phyloP scores from a whole-genome alignment of 92 coral and sea anemone species.

The Palythoa grandis region DNA sequence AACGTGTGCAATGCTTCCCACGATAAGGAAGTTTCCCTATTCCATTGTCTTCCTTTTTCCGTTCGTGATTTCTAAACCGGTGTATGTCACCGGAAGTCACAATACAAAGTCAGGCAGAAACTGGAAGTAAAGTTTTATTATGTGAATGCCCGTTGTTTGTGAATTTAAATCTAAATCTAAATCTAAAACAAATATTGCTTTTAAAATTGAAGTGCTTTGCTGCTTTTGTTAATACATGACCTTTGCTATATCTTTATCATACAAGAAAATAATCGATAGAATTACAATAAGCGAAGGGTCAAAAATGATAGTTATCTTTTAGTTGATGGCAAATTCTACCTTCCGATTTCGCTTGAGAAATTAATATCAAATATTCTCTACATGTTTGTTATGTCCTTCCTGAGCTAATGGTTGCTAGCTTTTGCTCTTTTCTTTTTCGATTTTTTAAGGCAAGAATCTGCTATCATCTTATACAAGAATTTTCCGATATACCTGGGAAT shows the following conservation, averaged over 20 bases:
- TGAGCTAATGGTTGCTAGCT: neutral
- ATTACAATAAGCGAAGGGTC: neutral
- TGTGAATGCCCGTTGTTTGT: neutral
- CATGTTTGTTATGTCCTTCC: constrained; percentile 5
- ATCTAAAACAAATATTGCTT: neutral
- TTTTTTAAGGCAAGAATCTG: neutral
- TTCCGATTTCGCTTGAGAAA: neutral
- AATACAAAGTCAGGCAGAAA: neutral
- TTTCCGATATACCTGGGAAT: neutral
- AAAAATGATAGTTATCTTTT: constrained; percentile 1
- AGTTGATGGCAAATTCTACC: neutral
- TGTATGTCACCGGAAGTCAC: constrained; percentile 9
- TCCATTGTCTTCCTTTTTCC: constrained; percentile 20
- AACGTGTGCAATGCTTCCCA: constrained; percentile 8
- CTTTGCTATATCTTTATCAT: too few relatives aligned
- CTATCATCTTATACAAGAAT: neutral
- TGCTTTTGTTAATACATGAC: too few relatives aligned
- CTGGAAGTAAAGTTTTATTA: neutral
- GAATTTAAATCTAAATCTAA: neutral
- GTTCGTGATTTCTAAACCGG: constrained; percentile 21
- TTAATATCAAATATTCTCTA: constrained; percentile 11
- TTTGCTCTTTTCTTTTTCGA: neutral
- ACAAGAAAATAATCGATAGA: neutral
- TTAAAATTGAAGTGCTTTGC: neutral
- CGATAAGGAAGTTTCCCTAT: constrained; percentile 4